Conservation (phyloP, 2,797 vertebrate species). For the Glyptemys insculpta region DNA sequence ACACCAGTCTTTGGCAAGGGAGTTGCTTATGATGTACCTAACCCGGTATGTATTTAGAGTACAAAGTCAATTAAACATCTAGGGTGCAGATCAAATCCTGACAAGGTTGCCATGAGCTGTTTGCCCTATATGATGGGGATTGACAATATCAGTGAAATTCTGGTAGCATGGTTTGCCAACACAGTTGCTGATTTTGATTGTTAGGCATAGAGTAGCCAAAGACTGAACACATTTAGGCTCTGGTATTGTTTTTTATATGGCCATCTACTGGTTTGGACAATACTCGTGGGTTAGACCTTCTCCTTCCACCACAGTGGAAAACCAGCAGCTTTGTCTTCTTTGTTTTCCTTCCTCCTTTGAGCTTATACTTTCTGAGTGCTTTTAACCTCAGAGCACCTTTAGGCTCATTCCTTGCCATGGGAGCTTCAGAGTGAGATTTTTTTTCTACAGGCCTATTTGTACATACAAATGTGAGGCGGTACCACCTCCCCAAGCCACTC, state of each 20-base stretch:
- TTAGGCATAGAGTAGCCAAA: not conserved
- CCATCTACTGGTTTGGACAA: not conserved
- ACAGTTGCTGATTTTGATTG: not conserved
- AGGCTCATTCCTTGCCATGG: not conserved
- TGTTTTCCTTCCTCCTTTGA: not conserved
- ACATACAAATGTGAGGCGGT: not conserved
- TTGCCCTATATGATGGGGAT: not conserved
- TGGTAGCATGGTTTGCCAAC: not conserved
- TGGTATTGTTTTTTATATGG: not conserved
- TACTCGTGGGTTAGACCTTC: not conserved
- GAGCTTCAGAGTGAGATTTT: not conserved
- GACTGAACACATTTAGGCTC: not conserved
- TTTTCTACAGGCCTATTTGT: not conserved
- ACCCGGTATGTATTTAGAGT: slow-evolving; percentile 84
- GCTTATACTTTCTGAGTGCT: not conserved
- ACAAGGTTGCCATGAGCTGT: not conserved
- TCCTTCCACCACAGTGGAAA: not conserved
- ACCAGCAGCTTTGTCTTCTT: accelerated
- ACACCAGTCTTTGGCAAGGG: slow-evolving; percentile 97
- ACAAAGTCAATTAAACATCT: not conserved
- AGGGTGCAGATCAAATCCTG: not conserved
- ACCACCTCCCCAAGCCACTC: not conserved
- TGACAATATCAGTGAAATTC: accelerated
- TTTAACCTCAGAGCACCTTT: not conserved
- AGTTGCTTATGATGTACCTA: slow-evolving; percentile 96